These are phyloP conservation scores for Sinella curviseta DNA, from an alignment of 1,140 invertebrate species.

Conservation along the genomic window DNA sequence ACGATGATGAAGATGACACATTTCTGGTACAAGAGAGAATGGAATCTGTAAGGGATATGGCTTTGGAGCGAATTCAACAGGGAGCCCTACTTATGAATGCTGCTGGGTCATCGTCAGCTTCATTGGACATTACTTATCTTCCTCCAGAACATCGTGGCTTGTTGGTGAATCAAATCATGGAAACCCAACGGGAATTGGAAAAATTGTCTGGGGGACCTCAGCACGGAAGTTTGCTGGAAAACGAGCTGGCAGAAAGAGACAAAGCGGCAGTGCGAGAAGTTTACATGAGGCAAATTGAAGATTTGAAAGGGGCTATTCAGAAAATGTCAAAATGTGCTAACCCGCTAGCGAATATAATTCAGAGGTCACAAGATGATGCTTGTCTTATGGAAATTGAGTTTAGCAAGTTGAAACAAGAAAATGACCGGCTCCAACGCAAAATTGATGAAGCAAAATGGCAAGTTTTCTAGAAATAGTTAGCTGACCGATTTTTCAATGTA, in stretches of 20 bases:
- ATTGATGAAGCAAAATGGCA: not conserved
- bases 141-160: not conserved
- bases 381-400: constrained; percentile 19
- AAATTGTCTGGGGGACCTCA: not conserved
- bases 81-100: not conserved
- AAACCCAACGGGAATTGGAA: not conserved
- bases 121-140: not conserved
- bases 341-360: not conserved
- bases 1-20: not conserved
- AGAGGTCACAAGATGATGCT: not conserved
- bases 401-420: not conserved
- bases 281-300: not conserved
- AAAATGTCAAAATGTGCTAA: constrained; percentile 7
- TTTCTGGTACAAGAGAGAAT: not conserved
- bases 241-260: not conserved
- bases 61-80: not conserved
- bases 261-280: not conserved
- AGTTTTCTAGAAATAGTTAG: not conserved
- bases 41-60: not conserved
- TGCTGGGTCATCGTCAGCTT: not conserved
- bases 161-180: not conserved
- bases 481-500: not conserved
- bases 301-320: not conserved
- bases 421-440: not conserved
- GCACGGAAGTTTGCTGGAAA: not conserved